Base-by-base conservation (phyloP, 2,888 invertebrate species). In the Notodonta ziczac region DNA sequence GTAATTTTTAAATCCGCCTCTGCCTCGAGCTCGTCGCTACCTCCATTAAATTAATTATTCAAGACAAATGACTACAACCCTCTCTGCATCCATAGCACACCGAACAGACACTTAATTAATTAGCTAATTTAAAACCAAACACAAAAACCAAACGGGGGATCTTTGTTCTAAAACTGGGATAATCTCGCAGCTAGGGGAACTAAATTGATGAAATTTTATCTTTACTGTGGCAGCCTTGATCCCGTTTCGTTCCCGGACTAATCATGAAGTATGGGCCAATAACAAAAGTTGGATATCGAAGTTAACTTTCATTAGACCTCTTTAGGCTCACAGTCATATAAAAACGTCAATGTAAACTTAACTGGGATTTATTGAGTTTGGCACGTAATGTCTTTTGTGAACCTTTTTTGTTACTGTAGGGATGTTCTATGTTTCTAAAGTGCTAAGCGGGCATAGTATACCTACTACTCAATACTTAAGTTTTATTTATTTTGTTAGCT, bases 141-240 rank as follows among this genome's bases (percentile, higher is more conserved):
- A 65, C 56, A 62, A 59, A 48, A 62, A 59, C 59, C 13, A 1
- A 53, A 32, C 12, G 62, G 53, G 53, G 59, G 63, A 65, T 62
- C 62, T 64, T 71, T 62, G 63, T 66, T 68, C 63, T 58, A 67
- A 74, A 70, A 59, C 60, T n/a, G 54, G 57, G 61, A 72, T 76
- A 76, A 76, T 78, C 74, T 74, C 59, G 46, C 44, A 50, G 32
- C 58, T 32, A 44, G 56, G 63, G 66, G 62, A 61, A 68, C 70
- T 66, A 77, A 83, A 83, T 84, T 81, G 84, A 84, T 82, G 81
- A 77, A 78, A 79, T 76, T 76, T 78, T 83, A 83, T 84, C 83
- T 81, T 67, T 76, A 80, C 74, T 74, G 83, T 83, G 83, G 82
- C 84, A 84, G 81, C 72, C 72, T 66, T 77, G 77, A 84, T 78